A percentile compares a stretch with the other conserved stretches of the same genome.
Evolutionary conservation across 2,797 vertebrate species (phyloP).

Genomic region (Hephaestus fuliginosus): DNA sequence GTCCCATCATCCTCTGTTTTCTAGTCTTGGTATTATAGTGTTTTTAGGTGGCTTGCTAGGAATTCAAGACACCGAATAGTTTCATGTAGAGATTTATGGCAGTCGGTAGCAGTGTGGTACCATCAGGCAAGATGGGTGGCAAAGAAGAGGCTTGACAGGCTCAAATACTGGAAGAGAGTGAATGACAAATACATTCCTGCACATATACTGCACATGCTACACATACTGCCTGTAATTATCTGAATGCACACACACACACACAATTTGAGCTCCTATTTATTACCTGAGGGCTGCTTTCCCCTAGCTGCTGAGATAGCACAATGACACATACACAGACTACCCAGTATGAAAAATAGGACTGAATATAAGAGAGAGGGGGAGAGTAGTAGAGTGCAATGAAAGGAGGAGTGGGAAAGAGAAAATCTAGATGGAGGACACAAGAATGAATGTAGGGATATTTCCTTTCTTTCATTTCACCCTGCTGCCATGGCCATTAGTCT

Average conservation of each 20-base stretch:
- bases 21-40: background rate
- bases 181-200: slow-evolving; percentile 32
- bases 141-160: background rate
- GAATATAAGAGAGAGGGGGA: slow-evolving; percentile 10
- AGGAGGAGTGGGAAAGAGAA: slow-evolving; percentile 20
- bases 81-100: background rate
- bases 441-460: slow-evolving; percentile 6
- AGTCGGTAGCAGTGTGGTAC: background rate
- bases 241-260: slow-evolving; percentile 37
- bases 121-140: background rate
- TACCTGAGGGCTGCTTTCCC: slow-evolving; percentile 48
- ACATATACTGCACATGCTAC: background rate
- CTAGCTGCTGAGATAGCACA: slow-evolving; percentile 64
- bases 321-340: slow-evolving; percentile 41
- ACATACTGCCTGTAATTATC: slow-evolving; percentile 16
- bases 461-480: slow-evolving; percentile 33
- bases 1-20: background rate
- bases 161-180: slow-evolving; percentile 38
- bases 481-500: slow-evolving; percentile 9
- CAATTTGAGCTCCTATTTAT: slow-evolving; percentile 52
- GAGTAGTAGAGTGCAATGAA: background rate
- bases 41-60: background rate
- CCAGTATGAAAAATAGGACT: slow-evolving; percentile 55
- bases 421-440: slow-evolving; percentile 41
- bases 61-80: background rate